Percentiles rank a stretch among this genome's conserved stretches.
Evolutionary conservation across 1,140 invertebrate genomes (phyloP).

Genomic region (Epicauta chinensis): DNA sequence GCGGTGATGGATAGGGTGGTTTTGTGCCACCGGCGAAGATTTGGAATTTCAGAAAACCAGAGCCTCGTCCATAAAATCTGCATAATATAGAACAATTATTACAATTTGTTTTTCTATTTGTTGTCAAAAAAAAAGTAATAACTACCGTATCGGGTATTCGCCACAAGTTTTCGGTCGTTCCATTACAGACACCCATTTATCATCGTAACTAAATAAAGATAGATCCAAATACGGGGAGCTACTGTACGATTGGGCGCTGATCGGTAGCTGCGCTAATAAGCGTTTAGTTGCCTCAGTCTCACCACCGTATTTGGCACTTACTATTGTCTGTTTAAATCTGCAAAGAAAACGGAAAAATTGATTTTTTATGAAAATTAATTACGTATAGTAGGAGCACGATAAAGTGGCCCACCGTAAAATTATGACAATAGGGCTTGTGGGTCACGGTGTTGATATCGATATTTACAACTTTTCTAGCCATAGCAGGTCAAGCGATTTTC

Average conservation of each 20-base stretch:
- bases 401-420: too few relatives aligned
- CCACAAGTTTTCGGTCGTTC: slow-evolving; percentile 91
- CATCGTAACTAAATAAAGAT: slow-evolving; percentile 91
- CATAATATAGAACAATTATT: slow-evolving; percentile 33
- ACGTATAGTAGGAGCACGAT: too few relatives aligned
- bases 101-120: background rate
- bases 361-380: too few relatives aligned
- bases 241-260: slow-evolving; percentile 91
- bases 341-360: slow-evolving; percentile 1
- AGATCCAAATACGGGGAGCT: slow-evolving; percentile 90
- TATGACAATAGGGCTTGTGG: too few relatives aligned
- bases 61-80: slow-evolving; percentile 87
- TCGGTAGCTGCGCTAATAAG: slow-evolving; percentile 85
- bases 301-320: slow-evolving; percentile 78
- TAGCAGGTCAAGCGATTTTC: too few relatives aligned
- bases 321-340: slow-evolving; percentile 83
- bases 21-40: slow-evolving; percentile 73
- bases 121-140: too few relatives aligned
- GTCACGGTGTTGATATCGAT: too few relatives aligned
- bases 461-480: too few relatives aligned
- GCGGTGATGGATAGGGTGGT: slow-evolving; percentile 52
- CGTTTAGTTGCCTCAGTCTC: slow-evolving; percentile 82
- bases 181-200: slow-evolving; percentile 93
- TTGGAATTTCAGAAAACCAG: slow-evolving; percentile 81
- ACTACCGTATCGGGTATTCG: slow-evolving; percentile 85